phyloP scores from a whole-genome alignment of 2,113 vertebrate genomes.

The Salvelinus fontinalis region DNA sequence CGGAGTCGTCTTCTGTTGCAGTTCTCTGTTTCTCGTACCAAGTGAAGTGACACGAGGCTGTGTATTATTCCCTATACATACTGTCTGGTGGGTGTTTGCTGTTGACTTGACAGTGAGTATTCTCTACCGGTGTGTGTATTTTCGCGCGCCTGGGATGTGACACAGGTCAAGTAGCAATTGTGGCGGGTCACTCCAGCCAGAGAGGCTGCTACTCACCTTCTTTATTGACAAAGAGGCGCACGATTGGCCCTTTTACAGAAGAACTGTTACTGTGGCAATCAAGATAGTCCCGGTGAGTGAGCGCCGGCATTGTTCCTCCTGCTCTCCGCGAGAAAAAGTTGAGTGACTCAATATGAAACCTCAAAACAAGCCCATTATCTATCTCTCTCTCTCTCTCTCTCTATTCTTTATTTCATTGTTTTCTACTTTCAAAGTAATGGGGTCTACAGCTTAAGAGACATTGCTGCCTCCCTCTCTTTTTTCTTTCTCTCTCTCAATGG shows the following conservation, averaged over 20 bases:
- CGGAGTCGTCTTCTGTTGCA: too few species aligned
- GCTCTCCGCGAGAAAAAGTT: neutral
- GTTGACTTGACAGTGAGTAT: constrained; percentile 27
- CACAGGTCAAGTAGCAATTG: constrained; percentile 62
- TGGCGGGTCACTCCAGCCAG: constrained; percentile 47
- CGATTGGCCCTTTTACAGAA: constrained; percentile 60
- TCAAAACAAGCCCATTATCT: neutral
- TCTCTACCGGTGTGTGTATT: constrained; percentile 38
- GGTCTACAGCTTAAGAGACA: neutral
- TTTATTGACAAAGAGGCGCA: constrained; percentile 64
- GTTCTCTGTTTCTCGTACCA: too few species aligned
- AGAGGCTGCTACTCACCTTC: constrained; percentile 37
- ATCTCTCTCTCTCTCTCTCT: neutral
- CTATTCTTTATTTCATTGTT: neutral
- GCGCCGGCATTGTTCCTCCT: neutral
- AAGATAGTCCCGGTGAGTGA: constrained; percentile 39
- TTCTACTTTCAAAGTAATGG: neutral
- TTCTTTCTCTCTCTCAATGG: constrained; percentile 16
- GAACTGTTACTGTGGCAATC: constrained; percentile 61
- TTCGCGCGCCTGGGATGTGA: constrained; percentile 43
- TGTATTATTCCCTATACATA: constrained; percentile 1
- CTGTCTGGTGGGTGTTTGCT: neutral
- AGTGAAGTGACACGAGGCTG: too few species aligned
- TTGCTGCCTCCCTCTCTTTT: constrained; percentile 20
- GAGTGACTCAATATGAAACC: constrained; percentile 9